Evolutionary conservation across 1,140 invertebrate genomes (phyloP).

Genomic region (Trichomalopsis sarcophagae): DNA sequence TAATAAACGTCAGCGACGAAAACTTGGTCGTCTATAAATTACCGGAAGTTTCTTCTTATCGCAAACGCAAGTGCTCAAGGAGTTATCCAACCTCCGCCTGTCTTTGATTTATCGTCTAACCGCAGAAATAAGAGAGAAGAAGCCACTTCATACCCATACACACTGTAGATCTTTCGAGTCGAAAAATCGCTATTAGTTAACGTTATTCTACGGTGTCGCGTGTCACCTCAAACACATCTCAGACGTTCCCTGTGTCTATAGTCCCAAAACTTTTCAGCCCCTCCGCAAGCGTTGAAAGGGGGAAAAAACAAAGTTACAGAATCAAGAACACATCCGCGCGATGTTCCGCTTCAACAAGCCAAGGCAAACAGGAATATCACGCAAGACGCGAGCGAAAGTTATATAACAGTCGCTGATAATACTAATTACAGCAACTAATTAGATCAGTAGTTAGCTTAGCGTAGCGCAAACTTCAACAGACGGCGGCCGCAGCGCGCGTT

Average conservation of each 20-base stretch:
- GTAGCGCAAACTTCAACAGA: conserved; percentile 33
- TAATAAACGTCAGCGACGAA: conserved; percentile 48
- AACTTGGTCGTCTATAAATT: conserved; percentile 43
- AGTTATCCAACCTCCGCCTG: conserved; percentile 13
- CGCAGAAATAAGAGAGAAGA: background rate
- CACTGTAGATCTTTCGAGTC: too few relatives aligned
- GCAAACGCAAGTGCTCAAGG: background rate
- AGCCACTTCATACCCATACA: background rate
- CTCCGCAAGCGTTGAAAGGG: background rate
- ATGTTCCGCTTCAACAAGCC: background rate
- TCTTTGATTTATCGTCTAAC: conserved; percentile 32
- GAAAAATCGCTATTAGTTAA: too few relatives aligned
- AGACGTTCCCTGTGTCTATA: too few relatives aligned
- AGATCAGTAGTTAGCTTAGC: conserved; percentile 47
- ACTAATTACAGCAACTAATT: conserved; percentile 51
- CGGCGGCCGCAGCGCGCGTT: conserved; percentile 10
- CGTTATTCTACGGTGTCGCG: too few relatives aligned
- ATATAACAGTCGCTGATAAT: conserved; percentile 43
- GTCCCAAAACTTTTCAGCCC: too few relatives aligned
- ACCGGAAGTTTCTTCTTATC: conserved; percentile 49
- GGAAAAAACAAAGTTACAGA: background rate
- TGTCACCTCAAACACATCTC: too few relatives aligned
- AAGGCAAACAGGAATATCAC: conserved; percentile 37
- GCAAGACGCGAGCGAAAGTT: conserved; percentile 39
- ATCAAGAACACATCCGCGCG: background rate